Percentiles rank a stretch among this genome's conserved stretches.
These are phyloP conservation scores for Melinaea marsaeus DNA, from an alignment of 2,888 invertebrate genomes.

Conservation along the genomic window DNA sequence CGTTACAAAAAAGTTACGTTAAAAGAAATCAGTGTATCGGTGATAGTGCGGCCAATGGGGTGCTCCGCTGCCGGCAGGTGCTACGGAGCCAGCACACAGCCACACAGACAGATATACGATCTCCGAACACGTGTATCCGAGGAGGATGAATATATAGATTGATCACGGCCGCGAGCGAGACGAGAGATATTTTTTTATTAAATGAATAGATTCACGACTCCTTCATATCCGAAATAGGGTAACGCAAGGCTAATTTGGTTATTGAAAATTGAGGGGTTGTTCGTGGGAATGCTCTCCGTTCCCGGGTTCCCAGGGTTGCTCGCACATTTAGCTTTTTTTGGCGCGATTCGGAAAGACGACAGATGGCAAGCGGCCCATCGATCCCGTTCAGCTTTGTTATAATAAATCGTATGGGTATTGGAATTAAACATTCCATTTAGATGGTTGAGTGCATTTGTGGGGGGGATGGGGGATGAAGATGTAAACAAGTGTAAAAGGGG, in stretches of 20 bases:
- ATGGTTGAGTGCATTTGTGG: constrained; percentile 66
- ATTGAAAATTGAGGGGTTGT: constrained; percentile 79
- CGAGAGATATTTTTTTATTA: constrained; percentile 66
- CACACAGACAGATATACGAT: constrained; percentile 68
- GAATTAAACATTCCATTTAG: constrained; percentile 77
- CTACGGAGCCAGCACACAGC: constrained; percentile 59
- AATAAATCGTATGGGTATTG: constrained; percentile 75
- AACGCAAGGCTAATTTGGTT: constrained; percentile 80
- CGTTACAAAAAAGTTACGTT: constrained; percentile 69
- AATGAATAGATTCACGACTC: constrained; percentile 77
- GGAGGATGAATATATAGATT: constrained; percentile 64
- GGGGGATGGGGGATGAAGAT: constrained; percentile 69
- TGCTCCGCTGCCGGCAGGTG: constrained; percentile 73
- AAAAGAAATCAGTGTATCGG: constrained; percentile 78
- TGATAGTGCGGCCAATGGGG: constrained; percentile 73
- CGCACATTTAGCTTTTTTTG: constrained; percentile 76
- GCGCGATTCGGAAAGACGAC: constrained; percentile 74
- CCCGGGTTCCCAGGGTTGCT: constrained; percentile 81
- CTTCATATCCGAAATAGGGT: constrained; percentile 78
- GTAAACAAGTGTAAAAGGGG: constrained; percentile 79
- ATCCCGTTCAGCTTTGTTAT: constrained; percentile 72
- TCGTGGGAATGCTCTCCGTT: constrained; percentile 82
- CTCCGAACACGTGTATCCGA: constrained; percentile 78
- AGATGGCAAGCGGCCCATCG: constrained; percentile 75
- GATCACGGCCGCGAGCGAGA: constrained; percentile 50